Evolutionary conservation across 1,140 invertebrate species (phyloP).

Genomic region (Fopius arisanus): DNA sequence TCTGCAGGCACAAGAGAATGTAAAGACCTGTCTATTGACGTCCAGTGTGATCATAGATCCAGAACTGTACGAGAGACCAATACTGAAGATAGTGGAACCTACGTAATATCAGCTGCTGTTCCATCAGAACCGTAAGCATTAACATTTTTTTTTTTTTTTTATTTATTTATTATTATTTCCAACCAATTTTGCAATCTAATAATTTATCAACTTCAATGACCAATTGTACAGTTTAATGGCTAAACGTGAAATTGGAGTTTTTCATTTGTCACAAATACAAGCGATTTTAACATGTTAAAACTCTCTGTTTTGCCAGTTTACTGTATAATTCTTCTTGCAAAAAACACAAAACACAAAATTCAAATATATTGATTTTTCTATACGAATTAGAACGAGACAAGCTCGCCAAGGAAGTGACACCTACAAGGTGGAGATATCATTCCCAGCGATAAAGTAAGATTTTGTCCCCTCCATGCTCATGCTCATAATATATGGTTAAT

Average conservation of each 20-base stretch:
- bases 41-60: constrained; percentile 84
- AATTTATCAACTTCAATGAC: no score
- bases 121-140: constrained; percentile 83
- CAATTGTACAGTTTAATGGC: no score
- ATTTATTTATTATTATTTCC: no score
- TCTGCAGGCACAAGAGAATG: constrained; percentile 73
- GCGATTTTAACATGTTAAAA: no score
- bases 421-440: constrained; percentile 88
- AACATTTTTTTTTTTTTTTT: not conserved
- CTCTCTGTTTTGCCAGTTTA: constrained; percentile 1
- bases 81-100: constrained; percentile 76
- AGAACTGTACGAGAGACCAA: constrained; percentile 57
- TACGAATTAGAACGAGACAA: constrained; percentile 62
- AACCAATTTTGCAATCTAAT: no score
- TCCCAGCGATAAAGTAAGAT: constrained; percentile 92
- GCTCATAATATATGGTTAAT: no score
- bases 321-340: not conserved
- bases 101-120: constrained; percentile 79
- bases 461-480: constrained; percentile 27
- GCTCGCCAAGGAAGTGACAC: constrained; percentile 74
- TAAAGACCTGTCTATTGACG: constrained; percentile 86
- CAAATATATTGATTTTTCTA: constrained; percentile 53
- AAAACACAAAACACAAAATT: constrained; percentile 38
- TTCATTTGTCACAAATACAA: constrained; percentile 27
- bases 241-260: no score